Conservation (phyloP, 2,797 vertebrate genomes). For the Trichosurus vulpecula region DNA sequence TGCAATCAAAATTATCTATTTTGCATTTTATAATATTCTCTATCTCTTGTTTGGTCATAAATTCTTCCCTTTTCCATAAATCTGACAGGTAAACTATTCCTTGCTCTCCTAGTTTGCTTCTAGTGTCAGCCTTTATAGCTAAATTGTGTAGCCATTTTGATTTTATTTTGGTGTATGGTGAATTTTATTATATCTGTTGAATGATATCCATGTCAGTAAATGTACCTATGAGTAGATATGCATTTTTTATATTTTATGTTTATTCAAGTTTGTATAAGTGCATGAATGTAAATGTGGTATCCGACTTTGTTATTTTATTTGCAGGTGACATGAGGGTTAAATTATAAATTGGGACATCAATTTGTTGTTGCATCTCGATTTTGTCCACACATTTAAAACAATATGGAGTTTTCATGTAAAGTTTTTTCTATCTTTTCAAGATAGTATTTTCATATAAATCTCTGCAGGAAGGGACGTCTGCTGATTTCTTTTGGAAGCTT, state of each 20-base stretch:
- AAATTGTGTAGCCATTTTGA: too few relatives aligned
- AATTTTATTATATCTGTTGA: not conserved
- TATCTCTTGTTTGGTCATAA: too few relatives aligned
- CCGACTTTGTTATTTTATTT: not conserved
- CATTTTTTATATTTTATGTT: not conserved
- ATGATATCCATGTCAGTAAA: not conserved
- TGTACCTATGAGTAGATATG: not conserved
- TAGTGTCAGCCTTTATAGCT: too few relatives aligned
- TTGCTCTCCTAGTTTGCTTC: too few relatives aligned
- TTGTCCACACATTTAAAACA: not conserved
- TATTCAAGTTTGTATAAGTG: not conserved
- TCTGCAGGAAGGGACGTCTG: not conserved
- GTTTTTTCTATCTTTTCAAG: not conserved
- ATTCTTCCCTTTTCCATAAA: too few relatives aligned
- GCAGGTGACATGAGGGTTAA: not conserved
- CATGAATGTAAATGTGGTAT: not conserved
- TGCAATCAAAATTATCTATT: too few relatives aligned
- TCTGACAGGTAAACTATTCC: too few relatives aligned
- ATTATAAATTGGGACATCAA: not conserved
- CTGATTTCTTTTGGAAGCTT: not conserved
- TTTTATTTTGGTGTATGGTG: too few relatives aligned
- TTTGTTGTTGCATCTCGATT: not conserved
- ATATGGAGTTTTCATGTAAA: not conserved
- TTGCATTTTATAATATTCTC: too few relatives aligned
- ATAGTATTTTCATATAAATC: not conserved